Percentiles rank a stretch among this genome's conserved stretches.
Evolutionary conservation across 2,113 vertebrate species (phyloP).

Genomic region (Aptenodytes forsteri): DNA sequence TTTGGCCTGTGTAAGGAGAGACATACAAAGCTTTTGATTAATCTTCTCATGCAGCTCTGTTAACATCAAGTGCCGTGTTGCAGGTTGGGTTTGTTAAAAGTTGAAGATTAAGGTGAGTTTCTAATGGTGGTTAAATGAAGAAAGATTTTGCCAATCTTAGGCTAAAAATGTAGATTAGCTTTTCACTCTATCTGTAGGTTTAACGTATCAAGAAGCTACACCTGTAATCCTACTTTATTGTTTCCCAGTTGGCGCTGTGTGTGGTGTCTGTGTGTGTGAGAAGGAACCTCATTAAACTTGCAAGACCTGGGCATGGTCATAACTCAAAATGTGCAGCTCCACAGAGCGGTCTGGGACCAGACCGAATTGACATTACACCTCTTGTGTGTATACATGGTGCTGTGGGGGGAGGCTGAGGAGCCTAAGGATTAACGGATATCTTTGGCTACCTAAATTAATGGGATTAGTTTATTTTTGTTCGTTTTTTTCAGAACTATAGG

Average conservation of each 20-base stretch:
- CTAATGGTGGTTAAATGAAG: not conserved
- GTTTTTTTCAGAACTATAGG: not conserved
- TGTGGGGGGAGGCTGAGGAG: not conserved
- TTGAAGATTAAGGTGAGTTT: not conserved
- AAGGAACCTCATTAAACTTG: not conserved
- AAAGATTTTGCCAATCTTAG: not conserved
- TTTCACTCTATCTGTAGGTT: not conserved
- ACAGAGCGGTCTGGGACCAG: not conserved
- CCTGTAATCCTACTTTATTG: not conserved
- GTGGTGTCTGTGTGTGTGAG: not conserved
- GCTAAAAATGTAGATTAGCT: not conserved
- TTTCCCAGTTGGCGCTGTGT: not conserved
- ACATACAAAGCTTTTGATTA: constrained; percentile 61
- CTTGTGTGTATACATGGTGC: not conserved
- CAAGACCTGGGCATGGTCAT: not conserved
- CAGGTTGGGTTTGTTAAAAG: constrained; percentile 16
- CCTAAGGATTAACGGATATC: fast-evolving
- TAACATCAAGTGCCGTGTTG: not conserved
- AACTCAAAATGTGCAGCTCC: not conserved
- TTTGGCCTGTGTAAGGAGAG: constrained; percentile 56
- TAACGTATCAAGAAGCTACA: not conserved
- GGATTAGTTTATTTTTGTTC: not conserved
- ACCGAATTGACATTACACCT: not conserved
- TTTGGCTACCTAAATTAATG: not conserved
- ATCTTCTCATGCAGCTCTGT: constrained; percentile 39